A percentile compares a stretch with the other conserved stretches of the same genome.
Conservation (phyloP, 2,888 invertebrate species). For the Drosophila nigritarsus region DNA sequence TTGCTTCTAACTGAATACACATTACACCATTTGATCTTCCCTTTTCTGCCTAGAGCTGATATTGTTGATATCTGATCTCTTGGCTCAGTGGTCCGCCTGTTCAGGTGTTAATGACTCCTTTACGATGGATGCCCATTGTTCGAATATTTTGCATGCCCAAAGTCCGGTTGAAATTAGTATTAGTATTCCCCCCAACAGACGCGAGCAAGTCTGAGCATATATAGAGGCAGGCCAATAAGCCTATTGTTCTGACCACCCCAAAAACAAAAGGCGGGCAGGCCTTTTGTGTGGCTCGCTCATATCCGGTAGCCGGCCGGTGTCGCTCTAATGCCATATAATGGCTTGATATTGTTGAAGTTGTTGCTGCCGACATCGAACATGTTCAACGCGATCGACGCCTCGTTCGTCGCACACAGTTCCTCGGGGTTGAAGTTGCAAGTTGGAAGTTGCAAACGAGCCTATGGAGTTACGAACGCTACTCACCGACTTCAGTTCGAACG, state of each 20-base stretch:
- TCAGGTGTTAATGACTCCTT: constrained; percentile 78
- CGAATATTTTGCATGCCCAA: constrained; percentile 61
- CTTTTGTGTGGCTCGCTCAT: constrained; percentile 72
- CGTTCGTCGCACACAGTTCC: background rate
- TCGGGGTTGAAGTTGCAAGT: constrained; percentile 37
- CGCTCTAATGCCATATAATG: constrained; percentile 25
- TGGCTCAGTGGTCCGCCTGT: constrained; percentile 51
- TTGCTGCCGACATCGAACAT: constrained; percentile 40
- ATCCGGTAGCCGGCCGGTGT: constrained; percentile 72
- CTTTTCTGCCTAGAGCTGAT: constrained; percentile 8
- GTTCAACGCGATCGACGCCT: constrained; percentile 41
- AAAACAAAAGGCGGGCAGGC: constrained; percentile 53
- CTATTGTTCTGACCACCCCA: constrained; percentile 72
- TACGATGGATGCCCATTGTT: constrained; percentile 50
- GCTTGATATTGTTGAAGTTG: constrained; percentile 44
- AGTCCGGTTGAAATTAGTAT: constrained; percentile 52
- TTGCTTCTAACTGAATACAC: background rate
- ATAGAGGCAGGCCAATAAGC: constrained; percentile 22
- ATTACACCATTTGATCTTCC: background rate
- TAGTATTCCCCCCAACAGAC: constrained; percentile 39
- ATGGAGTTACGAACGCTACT: constrained; percentile 28
- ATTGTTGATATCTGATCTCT: constrained; percentile 47
- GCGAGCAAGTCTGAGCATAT: background rate
- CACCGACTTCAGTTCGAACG: constrained; percentile 51
- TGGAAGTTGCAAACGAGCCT: constrained; percentile 11